A percentile compares a stretch with the other conserved stretches of the same genome.
These are phyloP conservation scores for Pygoscelis antarcticus DNA, from an alignment of 2,113 vertebrate genomes.

Conservation along the genomic window DNA sequence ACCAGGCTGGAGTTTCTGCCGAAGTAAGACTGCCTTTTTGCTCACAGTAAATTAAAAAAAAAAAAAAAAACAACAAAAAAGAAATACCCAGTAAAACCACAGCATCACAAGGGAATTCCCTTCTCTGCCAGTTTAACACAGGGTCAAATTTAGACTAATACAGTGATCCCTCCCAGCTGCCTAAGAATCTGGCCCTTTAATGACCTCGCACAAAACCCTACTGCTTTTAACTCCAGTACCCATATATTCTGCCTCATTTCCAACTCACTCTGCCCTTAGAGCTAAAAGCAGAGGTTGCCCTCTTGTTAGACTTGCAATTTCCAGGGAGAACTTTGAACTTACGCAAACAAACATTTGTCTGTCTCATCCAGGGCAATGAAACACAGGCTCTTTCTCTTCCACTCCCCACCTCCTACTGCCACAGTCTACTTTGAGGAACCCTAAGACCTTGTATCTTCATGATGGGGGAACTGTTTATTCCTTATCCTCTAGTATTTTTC, in stretches of 20 bases:
- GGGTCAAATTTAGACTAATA: not conserved
- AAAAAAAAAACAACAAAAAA: not conserved
- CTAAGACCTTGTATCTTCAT: not conserved
- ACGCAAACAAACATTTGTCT: not conserved
- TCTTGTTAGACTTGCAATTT: not conserved
- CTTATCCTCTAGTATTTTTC: not conserved
- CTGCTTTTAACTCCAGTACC: not conserved
- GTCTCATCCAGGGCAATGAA: not conserved
- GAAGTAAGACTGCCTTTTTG: not conserved
- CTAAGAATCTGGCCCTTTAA: not conserved
- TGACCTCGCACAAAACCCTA: not conserved
- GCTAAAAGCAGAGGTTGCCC: not conserved
- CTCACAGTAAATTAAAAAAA: not conserved
- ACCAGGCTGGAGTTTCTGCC: not conserved
- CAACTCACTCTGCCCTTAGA: not conserved
- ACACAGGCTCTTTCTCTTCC: not conserved
- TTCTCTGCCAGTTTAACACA: not conserved
- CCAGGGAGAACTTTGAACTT: not conserved
- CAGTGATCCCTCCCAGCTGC: not conserved
- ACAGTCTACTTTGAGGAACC: not conserved
- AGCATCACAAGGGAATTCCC: constrained; percentile 34
- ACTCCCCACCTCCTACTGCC: not conserved
- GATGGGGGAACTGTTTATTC: not conserved
- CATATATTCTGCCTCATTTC: not conserved
- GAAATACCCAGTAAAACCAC: not conserved